A percentile compares a stretch with the other conserved stretches of the same genome.
Conservation (phyloP, 1,140 invertebrate genomes). For the Atta texana region DNA sequence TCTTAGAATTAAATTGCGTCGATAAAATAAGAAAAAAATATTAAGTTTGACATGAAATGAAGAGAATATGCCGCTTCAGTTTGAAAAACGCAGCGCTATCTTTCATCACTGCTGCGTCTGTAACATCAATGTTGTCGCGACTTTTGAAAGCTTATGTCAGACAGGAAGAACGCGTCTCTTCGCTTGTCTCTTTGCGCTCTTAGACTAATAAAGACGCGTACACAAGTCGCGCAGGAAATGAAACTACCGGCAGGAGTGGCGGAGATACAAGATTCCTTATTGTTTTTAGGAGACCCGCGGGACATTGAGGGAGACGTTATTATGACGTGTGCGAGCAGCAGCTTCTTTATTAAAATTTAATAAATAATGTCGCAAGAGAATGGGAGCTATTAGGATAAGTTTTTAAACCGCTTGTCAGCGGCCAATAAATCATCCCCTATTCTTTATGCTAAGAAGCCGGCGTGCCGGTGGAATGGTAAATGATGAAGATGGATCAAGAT, state of each 20-base stretch:
- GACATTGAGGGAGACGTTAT: slow-evolving; percentile 24
- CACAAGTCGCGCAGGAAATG: slow-evolving; percentile 51
- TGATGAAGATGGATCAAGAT: slow-evolving; percentile 64
- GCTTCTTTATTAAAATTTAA: slow-evolving; percentile 60
- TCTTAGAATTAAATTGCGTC: too few relatives aligned
- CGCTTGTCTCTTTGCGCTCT: slow-evolving; percentile 50
- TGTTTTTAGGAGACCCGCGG: slow-evolving; percentile 45
- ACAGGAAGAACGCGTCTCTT: slow-evolving; percentile 26
- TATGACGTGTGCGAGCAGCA: slow-evolving; percentile 21
- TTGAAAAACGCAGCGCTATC: slow-evolving; percentile 37
- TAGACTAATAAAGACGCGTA: slow-evolving; percentile 55
- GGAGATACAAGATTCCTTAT: slow-evolving; percentile 46
- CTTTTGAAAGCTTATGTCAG: slow-evolving; percentile 43
- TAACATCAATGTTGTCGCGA: slow-evolving; percentile 24
- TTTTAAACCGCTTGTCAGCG: slow-evolving; percentile 53
- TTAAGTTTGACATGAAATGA: slow-evolving; percentile 7
- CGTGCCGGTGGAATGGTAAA: slow-evolving; percentile 42
- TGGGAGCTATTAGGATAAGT: slow-evolving; percentile 2
- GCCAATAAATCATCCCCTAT: slow-evolving; percentile 50
- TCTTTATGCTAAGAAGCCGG: slow-evolving; percentile 53
- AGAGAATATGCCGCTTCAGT: neutral
- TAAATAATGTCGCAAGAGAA: slow-evolving; percentile 44
- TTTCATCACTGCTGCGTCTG: slow-evolving; percentile 18
- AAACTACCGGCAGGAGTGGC: slow-evolving; percentile 48
- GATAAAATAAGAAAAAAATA: slow-evolving; percentile 4